Conservation (phyloP, 2,888 invertebrate genomes). For the Automeris io region DNA sequence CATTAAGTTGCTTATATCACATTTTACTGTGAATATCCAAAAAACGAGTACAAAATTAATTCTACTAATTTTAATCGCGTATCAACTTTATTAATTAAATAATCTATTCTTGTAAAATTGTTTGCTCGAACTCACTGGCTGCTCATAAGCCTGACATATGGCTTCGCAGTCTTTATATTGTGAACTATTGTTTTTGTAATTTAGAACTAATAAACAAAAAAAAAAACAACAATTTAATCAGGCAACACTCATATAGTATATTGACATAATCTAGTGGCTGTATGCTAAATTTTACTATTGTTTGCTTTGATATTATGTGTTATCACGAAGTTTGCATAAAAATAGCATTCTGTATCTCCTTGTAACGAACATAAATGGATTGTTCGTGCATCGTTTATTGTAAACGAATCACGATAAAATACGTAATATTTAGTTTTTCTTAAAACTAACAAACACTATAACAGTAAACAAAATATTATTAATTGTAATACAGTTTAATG, state of each 20-base stretch:
- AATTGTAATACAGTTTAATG: background rate
- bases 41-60: too few species aligned
- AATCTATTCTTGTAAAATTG: too few species aligned
- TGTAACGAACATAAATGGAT: background rate
- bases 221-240: too few species aligned
- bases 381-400: background rate
- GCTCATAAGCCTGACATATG: too few species aligned
- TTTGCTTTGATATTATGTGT: constrained; percentile 7
- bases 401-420: background rate
- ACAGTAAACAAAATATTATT: background rate
- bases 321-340: constrained; percentile 7
- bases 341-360: constrained; percentile 2
- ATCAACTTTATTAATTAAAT: too few species aligned
- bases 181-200: too few species aligned
- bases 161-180: too few species aligned
- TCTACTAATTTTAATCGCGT: too few species aligned
- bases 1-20: too few species aligned
- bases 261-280: constrained; percentile 5
- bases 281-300: constrained; percentile 7
- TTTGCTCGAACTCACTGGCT: too few species aligned
- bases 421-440: background rate
- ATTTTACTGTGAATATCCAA: too few species aligned
- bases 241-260: constrained; percentile 1
- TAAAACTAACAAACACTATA: background rate
- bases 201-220: too few species aligned